These are phyloP conservation scores for Pterostichus niger DNA, from an alignment of 2,888 invertebrate species.

Conservation along the genomic window DNA sequence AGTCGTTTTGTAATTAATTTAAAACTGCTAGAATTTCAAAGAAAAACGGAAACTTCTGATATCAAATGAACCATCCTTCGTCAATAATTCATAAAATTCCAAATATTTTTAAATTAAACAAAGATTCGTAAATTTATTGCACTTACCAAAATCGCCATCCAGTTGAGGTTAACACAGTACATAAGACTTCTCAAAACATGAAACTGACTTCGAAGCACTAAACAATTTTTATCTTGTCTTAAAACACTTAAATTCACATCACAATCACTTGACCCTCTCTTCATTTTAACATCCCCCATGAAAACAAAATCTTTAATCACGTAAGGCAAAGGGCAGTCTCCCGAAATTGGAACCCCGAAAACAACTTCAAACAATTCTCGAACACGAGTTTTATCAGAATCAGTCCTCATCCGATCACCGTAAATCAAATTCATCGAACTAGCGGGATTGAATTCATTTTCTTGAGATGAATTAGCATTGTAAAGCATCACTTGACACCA, in stretches of 20 bases:
- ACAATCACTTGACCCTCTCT: conserved; percentile 69
- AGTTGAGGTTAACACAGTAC: conserved; percentile 93
- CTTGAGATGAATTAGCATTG: conserved; percentile 72
- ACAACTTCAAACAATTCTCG: conserved; percentile 76
- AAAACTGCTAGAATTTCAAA: no score
- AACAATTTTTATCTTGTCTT: conserved; percentile 73
- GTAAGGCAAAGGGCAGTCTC: conserved; percentile 80
- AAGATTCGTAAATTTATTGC: background rate
- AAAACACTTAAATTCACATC: conserved; percentile 71
- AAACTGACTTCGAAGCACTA: conserved; percentile 81
- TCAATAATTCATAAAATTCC: background rate
- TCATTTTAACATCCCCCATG: conserved; percentile 83
- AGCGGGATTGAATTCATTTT: conserved; percentile 78
- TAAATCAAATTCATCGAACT: conserved; percentile 89
- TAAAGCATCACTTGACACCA: conserved; percentile 91
- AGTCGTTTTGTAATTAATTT: no score
- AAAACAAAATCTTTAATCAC: conserved; percentile 81
- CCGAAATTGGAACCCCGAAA: conserved; percentile 79
- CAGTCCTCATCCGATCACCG: conserved; percentile 90
- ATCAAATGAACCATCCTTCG: no score
- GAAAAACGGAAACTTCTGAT: no score
- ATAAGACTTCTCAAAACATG: conserved; percentile 87
- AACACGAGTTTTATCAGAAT: conserved; percentile 87
- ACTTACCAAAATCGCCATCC: conserved; percentile 93
- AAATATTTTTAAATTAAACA: background rate